These are phyloP conservation scores for Naja naja DNA, from an alignment of 2,113 vertebrate genomes.

Conservation along the genomic window DNA sequence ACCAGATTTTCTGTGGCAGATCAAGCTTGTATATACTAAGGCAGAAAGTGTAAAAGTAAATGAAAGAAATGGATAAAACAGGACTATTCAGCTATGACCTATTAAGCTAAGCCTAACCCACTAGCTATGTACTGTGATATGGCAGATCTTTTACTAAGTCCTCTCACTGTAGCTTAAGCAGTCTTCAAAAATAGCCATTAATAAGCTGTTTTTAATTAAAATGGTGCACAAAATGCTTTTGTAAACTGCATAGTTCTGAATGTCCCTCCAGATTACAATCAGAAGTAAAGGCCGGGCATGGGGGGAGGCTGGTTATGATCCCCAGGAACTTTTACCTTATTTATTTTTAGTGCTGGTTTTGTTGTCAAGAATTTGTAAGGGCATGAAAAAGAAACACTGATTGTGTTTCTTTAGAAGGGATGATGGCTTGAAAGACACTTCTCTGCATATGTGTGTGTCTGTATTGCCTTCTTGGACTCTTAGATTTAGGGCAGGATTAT, in stretches of 20 bases:
- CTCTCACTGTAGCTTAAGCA: neutral
- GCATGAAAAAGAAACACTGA: slow-evolving; percentile 12
- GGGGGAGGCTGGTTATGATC: neutral
- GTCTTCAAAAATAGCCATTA: neutral
- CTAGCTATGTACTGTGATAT: neutral
- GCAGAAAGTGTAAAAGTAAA: neutral
- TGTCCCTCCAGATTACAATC: slow-evolving; percentile 41
- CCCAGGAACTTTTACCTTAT: slow-evolving; percentile 30
- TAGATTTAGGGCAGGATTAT: slow-evolving; percentile 74
- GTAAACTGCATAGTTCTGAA: slow-evolving; percentile 51
- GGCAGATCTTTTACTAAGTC: neutral
- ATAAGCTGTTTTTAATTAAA: neutral
- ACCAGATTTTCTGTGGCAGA: neutral
- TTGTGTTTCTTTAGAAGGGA: slow-evolving; percentile 24
- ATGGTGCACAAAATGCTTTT: neutral
- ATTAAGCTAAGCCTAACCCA: neutral
- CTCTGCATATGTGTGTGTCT: neutral
- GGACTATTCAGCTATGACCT: neutral
- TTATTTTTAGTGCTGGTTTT: slow-evolving; percentile 56
- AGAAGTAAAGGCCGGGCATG: slow-evolving; percentile 23
- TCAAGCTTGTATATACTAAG: neutral
- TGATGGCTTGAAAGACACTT: slow-evolving; percentile 47
- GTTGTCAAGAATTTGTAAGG: slow-evolving; percentile 42
- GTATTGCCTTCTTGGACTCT: slow-evolving; percentile 53
- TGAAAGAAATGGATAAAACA: neutral